Evolutionary conservation across 2,113 vertebrate genomes (phyloP), one percentile per base, ranked within the genome.

Genomic region (Holacanthus passer): DNA sequence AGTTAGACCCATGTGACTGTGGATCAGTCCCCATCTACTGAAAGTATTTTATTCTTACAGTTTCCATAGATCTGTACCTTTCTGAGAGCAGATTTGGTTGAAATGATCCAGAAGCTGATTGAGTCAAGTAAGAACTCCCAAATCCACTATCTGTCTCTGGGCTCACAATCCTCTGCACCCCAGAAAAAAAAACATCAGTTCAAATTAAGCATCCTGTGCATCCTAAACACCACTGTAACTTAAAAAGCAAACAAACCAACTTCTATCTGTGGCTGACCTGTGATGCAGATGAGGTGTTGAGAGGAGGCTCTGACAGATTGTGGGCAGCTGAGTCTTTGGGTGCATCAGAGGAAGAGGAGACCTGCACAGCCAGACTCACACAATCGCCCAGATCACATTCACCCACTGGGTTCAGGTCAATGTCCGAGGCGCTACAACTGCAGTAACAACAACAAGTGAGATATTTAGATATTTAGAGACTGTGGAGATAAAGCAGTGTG

Each of bases 121-220:
- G 92, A 78, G 86, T 91, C 84, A 89, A 88, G 79, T 91, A 83
- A 45, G 93, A 94, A 39, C 90, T 90, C 56, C 93, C 93, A 81
- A 92, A 87, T 13, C 93, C 89, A 9, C 94, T 91, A 83, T 95
- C 94, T 60, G 91, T 93, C 74, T 95, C 93, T 6, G 90, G 87
- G 75, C 88, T 92, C 48, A 88, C 87, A 41, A 89, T 84, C 67
- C 82, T 90, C 95, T 96, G 91, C 66, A 86, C n/a, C 27, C 24
- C 41, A 77, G 14, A 59, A 75, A 64, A 76, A 67, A 79, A 76
- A 12, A 72, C 37, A 31, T 50, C 9, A 0, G 3, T 0, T 29
- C 8, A 37, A 74, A 60, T 45, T n/a, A 16, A 45, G 19, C 12
- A 39, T 16, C 37, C 19, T 35, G 8, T 37, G 52, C 17, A 31